These are phyloP conservation scores for Colius striatus DNA, from an alignment of 2,113 vertebrate genomes.

Conservation along the genomic window DNA sequence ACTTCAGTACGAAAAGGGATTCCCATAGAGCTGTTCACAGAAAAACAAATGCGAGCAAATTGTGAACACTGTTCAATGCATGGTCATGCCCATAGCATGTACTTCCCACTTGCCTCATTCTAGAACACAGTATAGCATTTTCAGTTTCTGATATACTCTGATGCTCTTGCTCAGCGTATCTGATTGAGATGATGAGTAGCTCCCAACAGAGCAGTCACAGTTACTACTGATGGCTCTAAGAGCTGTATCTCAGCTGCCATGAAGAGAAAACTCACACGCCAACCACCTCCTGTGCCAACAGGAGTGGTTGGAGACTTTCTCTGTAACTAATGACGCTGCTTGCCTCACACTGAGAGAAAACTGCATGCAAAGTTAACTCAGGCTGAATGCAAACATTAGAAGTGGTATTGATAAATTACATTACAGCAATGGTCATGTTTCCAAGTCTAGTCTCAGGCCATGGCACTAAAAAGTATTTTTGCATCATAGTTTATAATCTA, in stretches of 20 bases:
- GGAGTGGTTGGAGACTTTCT: not conserved
- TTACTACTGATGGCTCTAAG: not conserved
- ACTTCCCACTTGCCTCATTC: not conserved
- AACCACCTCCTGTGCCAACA: accelerated
- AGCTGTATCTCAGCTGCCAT: not conserved
- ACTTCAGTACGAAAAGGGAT: not conserved
- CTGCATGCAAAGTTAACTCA: not conserved
- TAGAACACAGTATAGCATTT: not conserved
- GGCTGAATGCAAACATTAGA: not conserved
- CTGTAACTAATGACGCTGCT: not conserved
- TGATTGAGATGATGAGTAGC: not conserved
- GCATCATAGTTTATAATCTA: not conserved
- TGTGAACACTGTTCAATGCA: accelerated
- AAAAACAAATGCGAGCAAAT: not conserved
- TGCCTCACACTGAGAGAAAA: not conserved
- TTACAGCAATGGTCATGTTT: not conserved
- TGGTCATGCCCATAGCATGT: accelerated
- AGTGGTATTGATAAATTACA: not conserved
- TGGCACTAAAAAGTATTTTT: not conserved
- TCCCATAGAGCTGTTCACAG: not conserved
- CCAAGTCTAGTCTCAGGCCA: not conserved
- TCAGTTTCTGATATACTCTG: not conserved
- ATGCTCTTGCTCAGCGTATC: not conserved
- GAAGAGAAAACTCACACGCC: not conserved
- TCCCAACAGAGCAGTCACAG: not conserved